Evolutionary conservation across 2,888 invertebrate species (phyloP).

Genomic region (Petrolisthes manimaculis): DNA sequence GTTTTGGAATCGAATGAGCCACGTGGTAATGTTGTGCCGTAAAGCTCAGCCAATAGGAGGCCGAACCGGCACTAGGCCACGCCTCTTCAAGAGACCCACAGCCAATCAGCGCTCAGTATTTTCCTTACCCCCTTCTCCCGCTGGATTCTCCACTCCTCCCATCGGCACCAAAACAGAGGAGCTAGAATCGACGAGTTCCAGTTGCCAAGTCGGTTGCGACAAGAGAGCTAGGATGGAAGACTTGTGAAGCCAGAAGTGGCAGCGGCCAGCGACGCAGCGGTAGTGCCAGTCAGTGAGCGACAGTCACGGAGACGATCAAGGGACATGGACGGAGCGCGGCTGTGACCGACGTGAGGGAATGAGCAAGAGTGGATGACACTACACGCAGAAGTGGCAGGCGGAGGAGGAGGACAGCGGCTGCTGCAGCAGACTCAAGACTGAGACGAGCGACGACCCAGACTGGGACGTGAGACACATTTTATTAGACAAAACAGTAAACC

Average conservation of each 20-base stretch:
- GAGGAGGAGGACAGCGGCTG: constrained; percentile 59
- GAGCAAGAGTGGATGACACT: constrained; percentile 58
- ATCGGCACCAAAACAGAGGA: constrained; percentile 64
- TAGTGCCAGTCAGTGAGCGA: constrained; percentile 62
- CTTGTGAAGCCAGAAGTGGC: constrained; percentile 62
- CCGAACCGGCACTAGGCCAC: constrained; percentile 33
- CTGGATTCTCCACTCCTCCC: constrained; percentile 44
- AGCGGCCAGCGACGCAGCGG: constrained; percentile 61
- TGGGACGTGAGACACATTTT: constrained; percentile 39
- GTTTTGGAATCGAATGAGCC: constrained; percentile 55
- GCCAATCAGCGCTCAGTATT: constrained; percentile 42
- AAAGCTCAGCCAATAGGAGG: constrained; percentile 45
- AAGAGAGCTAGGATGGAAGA: constrained; percentile 59
- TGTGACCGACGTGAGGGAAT: constrained; percentile 51
- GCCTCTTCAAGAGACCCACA: constrained; percentile 26
- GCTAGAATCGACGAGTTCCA: constrained; percentile 58
- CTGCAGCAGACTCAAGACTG: constrained; percentile 31
- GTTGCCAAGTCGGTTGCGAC: constrained; percentile 66
- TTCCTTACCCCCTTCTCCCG: constrained; percentile 34
- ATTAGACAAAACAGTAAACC: constrained; percentile 28
- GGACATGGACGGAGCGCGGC: constrained; percentile 59
- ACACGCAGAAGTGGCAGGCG: constrained; percentile 59
- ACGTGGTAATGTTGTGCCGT: constrained; percentile 65
- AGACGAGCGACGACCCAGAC: constrained; percentile 27
- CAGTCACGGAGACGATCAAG: constrained; percentile 47